phyloP scores from a whole-genome alignment of 1,140 invertebrate genomes.

The Eufriesea mexicana region DNA sequence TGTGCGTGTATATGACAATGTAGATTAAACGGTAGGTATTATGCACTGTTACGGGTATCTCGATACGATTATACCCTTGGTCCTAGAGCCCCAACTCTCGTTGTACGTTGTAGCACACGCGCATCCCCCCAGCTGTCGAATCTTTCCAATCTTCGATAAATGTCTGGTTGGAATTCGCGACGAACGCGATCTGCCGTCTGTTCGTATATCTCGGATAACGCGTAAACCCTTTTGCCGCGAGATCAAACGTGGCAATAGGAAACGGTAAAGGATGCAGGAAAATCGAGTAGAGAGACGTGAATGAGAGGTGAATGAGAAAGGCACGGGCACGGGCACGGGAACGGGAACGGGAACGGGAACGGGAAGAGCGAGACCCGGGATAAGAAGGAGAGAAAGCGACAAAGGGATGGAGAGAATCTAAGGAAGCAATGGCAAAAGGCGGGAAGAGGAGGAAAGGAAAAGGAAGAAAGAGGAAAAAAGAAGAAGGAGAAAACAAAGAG shows the following conservation, averaged over 20 bases:
- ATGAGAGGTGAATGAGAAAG: background rate
- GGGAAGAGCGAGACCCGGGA: background rate
- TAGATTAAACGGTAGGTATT: background rate
- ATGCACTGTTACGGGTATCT: background rate
- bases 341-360: too few relatives aligned
- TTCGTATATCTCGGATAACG: too few relatives aligned
- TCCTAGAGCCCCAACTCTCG: background rate
- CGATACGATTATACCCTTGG: too few relatives aligned
- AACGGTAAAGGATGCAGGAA: background rate
- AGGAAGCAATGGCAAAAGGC: background rate
- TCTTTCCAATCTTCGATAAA: background rate
- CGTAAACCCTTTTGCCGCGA: background rate
- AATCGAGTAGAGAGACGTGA: background rate
- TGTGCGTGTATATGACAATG: background rate
- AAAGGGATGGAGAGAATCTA: background rate
- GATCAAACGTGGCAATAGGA: background rate
- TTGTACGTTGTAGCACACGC: slow-evolving; percentile 5
- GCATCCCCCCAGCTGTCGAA: background rate
- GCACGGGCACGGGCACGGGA: background rate
- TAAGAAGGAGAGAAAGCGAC: background rate
- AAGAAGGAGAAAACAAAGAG: background rate
- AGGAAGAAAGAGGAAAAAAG: background rate
- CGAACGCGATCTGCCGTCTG: too few relatives aligned
- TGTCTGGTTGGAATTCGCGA: background rate
- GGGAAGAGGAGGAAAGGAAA: background rate